Base-by-base conservation (phyloP, 1,140 invertebrate genomes). In the Drosophila tristis region DNA sequence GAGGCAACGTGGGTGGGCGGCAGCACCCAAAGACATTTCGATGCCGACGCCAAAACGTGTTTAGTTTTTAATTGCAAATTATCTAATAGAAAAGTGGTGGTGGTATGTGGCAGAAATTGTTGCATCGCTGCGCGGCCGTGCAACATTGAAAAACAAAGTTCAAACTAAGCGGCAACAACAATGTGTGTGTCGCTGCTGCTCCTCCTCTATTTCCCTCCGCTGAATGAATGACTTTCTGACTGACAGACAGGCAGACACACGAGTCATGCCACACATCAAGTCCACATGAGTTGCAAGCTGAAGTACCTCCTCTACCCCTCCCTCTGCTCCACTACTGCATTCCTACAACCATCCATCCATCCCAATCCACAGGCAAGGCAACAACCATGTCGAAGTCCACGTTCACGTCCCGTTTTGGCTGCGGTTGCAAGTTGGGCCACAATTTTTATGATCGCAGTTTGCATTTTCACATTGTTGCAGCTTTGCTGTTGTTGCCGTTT, bases 51-150 rank as follows among this genome's bases (percentile, higher is more conserved):
- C 43, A 65, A 84, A 84, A 87, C 84, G 84, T 87, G 84, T 84
- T 87, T 87, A 75, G 84, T 80, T 89, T 87, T 87, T 87, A 87
- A 87, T 87, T 87, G 84, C 84, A 87, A 87, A 89, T 89, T 87
- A 82, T 74, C 72, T 77, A 82, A 76, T 74, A 66, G 54, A 58
- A 67, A 9, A 25, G 20, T n/a, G 6, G 9, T 8, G 42, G 2
- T 23, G 5, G 13, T 2, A 0, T 7, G 45, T 13, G 20, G 43
- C 23, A 11, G 47, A 71, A 59, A 60, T 45, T 31, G 50, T 47
- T 74, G 50, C 75, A 54, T 44, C 63, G 74, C 68, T 73, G 71
- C 72, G 74, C 61, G 63, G 66, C 73, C 63, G 49, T 64, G 78
- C 78, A 86, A 86, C 81, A 85, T 86, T 85, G 81, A 85, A 85